Evolutionary conservation across 2,888 invertebrate genomes (phyloP).

Genomic region (Pantelozetes paolii): DNA sequence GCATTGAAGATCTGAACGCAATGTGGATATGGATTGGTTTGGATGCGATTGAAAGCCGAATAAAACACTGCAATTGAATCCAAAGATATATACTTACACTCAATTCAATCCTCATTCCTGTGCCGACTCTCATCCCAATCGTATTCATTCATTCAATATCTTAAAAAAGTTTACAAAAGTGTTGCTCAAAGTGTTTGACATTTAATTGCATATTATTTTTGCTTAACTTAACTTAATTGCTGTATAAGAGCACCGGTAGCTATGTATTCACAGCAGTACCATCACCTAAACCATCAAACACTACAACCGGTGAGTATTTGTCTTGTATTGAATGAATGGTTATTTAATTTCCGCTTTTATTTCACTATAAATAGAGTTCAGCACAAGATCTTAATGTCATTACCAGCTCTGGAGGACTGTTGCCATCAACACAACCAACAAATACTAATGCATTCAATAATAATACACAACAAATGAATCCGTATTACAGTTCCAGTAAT

Average conservation of each 20-base stretch:
- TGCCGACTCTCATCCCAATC: constrained; percentile 16
- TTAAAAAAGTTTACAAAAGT: background rate
- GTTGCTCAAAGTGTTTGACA: constrained; percentile 3
- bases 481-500: constrained; percentile 20
- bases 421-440: constrained; percentile 17
- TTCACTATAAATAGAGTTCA: constrained; percentile 23
- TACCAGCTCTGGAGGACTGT: background rate
- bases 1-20: background rate
- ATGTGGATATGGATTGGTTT: background rate
- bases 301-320: constrained; percentile 30
- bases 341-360: constrained; percentile 28
- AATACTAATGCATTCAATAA: constrained; percentile 5
- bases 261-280: constrained; percentile 12
- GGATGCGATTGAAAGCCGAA: constrained; percentile 15
- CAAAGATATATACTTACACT: constrained; percentile 24
- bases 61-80: constrained; percentile 2
- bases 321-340: background rate
- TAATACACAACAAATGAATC: constrained; percentile 5
- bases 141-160: background rate
- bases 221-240: background rate
- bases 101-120: constrained; percentile 8
- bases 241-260: background rate
- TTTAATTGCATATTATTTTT: background rate
- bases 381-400: background rate
- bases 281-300: background rate